These are phyloP conservation scores for Petromus typicus DNA, from an alignment of 2,113 vertebrate species.

Conservation along the genomic window DNA sequence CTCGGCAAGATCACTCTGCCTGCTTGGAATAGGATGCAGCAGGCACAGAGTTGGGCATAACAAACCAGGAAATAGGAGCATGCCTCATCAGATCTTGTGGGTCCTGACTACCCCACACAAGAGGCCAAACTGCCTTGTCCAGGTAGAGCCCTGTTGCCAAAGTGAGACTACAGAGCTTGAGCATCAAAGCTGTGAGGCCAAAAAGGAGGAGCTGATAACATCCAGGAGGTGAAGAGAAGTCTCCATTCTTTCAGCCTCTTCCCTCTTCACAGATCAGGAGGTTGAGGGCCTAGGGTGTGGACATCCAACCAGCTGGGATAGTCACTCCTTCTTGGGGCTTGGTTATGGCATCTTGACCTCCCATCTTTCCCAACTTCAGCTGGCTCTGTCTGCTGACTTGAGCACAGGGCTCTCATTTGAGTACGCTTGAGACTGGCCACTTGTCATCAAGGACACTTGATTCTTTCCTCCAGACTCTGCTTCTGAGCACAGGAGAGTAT, in stretches of 20 bases:
- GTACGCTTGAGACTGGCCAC: no score
- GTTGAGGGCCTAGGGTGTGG: neutral
- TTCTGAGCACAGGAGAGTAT: neutral
- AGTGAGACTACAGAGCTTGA: neutral
- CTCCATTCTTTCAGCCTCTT: neutral
- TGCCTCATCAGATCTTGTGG: neutral
- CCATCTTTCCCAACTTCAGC: no score
- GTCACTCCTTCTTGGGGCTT: no score
- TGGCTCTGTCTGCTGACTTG: neutral
- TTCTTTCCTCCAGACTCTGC: no score
- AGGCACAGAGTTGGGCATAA: neutral
- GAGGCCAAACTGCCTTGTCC: neutral
- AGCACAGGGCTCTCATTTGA: neutral
- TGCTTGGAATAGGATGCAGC: neutral
- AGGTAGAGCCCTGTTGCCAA: neutral
- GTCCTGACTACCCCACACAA: neutral
- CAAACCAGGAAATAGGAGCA: neutral
- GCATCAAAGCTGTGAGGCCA: neutral
- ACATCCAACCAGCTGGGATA: no score
- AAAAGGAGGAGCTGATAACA: neutral
- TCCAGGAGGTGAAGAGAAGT: neutral
- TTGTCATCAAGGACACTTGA: no score
- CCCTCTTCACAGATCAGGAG: neutral
- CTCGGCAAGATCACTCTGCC: neutral
- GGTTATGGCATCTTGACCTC: no score